These are phyloP conservation scores for Drosophila neotestacea DNA, from an alignment of 2,888 invertebrate species.

Conservation along the genomic window DNA sequence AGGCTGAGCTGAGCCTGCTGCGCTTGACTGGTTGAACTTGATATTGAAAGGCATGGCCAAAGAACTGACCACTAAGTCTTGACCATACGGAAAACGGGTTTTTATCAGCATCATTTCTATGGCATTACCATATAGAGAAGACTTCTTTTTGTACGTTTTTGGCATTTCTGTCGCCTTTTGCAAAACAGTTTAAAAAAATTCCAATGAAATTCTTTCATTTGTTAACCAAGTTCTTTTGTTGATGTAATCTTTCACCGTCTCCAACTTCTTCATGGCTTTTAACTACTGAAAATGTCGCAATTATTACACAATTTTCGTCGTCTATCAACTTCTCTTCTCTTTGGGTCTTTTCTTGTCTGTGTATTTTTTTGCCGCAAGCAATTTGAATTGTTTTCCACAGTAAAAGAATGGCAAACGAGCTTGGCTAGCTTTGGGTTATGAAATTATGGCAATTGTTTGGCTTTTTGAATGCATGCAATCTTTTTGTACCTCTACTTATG, in stretches of 20 bases:
- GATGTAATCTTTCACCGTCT: slow-evolving; percentile 39
- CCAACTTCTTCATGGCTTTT: slow-evolving; percentile 47
- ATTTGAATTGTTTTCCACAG: slow-evolving; percentile 61
- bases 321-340: slow-evolving; percentile 26
- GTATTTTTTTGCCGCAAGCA: slow-evolving; percentile 52
- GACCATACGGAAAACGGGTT: slow-evolving; percentile 50
- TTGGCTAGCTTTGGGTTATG: slow-evolving; percentile 63
- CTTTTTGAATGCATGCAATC: slow-evolving; percentile 47
- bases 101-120: slow-evolving; percentile 36
- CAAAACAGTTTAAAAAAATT: slow-evolving; percentile 45
- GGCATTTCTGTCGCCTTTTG: slow-evolving; percentile 35
- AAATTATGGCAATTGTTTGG: slow-evolving; percentile 72
- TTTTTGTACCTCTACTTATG: slow-evolving; percentile 4
- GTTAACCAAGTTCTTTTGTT: slow-evolving; percentile 31
- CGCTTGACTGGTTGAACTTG: slow-evolving; percentile 82
- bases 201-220: slow-evolving; percentile 47
- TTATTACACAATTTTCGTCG: slow-evolving; percentile 70
- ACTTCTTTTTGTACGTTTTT: slow-evolving; percentile 13
- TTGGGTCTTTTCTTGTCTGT: slow-evolving; percentile 19
- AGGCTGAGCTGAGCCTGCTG: slow-evolving; percentile 25
- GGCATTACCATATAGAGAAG: slow-evolving; percentile 29
- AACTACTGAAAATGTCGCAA: slow-evolving; percentile 67
- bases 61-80: slow-evolving; percentile 50
- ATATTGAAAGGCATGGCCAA: slow-evolving; percentile 74
- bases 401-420: slow-evolving; percentile 64